A percentile compares a stretch with the other conserved stretches of the same genome.
These are phyloP conservation scores for Raphicerus campestris DNA, from an alignment of 2,113 vertebrate genomes.

Conservation along the genomic window DNA sequence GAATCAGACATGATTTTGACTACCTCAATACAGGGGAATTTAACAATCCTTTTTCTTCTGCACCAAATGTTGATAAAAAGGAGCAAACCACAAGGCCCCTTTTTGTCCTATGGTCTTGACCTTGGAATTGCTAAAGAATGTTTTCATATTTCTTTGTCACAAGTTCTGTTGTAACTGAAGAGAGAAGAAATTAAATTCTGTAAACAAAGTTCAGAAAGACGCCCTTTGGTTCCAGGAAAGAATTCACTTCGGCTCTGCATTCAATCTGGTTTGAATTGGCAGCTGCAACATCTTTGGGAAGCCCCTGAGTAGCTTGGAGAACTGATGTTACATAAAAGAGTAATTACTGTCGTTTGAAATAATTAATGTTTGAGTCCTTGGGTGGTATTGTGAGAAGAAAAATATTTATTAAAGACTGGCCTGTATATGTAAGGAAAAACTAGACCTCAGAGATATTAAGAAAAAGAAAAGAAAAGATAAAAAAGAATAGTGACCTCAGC, in stretches of 20 bases:
- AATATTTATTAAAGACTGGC: conserved; percentile 49
- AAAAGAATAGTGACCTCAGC: background rate
- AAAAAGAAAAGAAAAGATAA: background rate
- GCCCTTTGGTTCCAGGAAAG: conserved; percentile 62
- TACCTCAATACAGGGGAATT: conserved; percentile 48
- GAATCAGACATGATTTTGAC: background rate
- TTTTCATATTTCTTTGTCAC: conserved; percentile 32
- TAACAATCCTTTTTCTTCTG: conserved; percentile 9
- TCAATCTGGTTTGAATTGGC: conserved; percentile 28
- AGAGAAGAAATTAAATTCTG: conserved; percentile 39
- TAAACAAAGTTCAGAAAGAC: conserved; percentile 68
- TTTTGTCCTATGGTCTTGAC: conserved; percentile 61
- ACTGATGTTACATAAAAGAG: conserved; percentile 21
- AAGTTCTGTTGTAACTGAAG: conserved; percentile 30
- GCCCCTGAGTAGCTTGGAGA: conserved; percentile 45
- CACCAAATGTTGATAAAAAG: conserved; percentile 55
- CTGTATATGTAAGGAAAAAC: conserved; percentile 15
- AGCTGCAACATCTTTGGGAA: conserved; percentile 54
- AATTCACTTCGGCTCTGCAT: background rate
- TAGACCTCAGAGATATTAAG: background rate
- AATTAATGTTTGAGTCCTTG: conserved; percentile 28
- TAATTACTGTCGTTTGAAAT: conserved; percentile 35
- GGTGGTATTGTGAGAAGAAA: conserved; percentile 34
- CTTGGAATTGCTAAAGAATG: conserved; percentile 61
- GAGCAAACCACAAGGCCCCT: conserved; percentile 37